phyloP scores from a whole-genome alignment of 2,797 vertebrate genomes.

The Gymnoscopelus microlampas region DNA sequence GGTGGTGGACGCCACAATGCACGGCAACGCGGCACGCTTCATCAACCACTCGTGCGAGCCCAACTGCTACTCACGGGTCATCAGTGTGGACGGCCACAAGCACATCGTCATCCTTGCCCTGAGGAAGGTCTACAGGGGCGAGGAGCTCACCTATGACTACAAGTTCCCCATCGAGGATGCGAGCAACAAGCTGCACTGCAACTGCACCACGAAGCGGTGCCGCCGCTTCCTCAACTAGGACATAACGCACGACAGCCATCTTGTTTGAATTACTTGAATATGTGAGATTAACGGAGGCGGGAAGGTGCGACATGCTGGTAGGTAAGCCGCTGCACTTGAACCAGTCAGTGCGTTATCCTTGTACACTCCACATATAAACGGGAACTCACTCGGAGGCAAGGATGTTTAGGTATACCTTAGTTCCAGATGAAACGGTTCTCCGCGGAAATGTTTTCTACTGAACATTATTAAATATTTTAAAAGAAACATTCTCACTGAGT shows the following conservation, averaged over 20 bases:
- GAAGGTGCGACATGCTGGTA: not conserved
- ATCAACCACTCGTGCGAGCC: conserved; percentile 97
- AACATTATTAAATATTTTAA: too few relatives aligned
- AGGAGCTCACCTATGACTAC: conserved; percentile 97
- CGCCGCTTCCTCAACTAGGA: conserved; percentile 90
- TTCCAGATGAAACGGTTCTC: too few relatives aligned
- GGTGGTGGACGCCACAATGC: conserved; percentile 93
- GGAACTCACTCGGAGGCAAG: too few relatives aligned
- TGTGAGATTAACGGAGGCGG: not conserved
- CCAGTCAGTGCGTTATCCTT: too few relatives aligned
- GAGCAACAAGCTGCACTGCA: conserved; percentile 91
- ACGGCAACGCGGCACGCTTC: conserved; percentile 92
- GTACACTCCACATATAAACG: too few relatives aligned
- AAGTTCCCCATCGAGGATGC: conserved; percentile 97
- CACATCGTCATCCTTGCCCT: conserved; percentile 95
- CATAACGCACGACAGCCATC: conserved; percentile 7
- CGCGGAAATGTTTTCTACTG: too few relatives aligned
- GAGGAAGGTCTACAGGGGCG: conserved; percentile 91
- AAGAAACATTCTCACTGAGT: too few relatives aligned
- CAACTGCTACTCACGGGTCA: conserved; percentile 94
- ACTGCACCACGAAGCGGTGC: conserved; percentile 90
- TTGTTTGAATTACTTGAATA: conserved; percentile 39
- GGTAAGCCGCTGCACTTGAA: too few relatives aligned
- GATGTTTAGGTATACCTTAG: too few relatives aligned
- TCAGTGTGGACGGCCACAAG: conserved; percentile 93